A percentile compares a stretch with the other conserved stretches of the same genome.
Conservation (phyloP, 2,888 invertebrate species). For the Pterobdella sp. region DNA sequence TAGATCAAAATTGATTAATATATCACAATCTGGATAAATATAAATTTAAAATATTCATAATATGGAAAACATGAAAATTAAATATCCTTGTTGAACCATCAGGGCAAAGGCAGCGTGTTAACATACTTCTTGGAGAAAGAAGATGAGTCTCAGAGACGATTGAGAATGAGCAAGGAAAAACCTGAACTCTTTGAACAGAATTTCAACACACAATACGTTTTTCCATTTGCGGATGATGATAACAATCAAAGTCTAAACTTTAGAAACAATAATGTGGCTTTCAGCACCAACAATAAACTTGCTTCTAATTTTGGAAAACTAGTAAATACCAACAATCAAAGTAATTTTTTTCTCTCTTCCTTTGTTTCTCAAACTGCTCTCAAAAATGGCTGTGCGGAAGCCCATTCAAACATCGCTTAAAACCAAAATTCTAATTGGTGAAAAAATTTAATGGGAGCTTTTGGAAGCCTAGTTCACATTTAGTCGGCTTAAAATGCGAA, state of each 20-base stretch:
- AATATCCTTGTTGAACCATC: conserved; percentile 17
- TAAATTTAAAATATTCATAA: not conserved
- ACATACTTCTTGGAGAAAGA: conserved; percentile 51
- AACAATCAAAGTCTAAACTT: not conserved
- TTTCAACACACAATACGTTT: not conserved
- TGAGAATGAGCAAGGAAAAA: conserved; percentile 33
- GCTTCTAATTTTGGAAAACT: no score
- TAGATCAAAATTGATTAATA: no score
- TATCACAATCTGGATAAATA: no score
- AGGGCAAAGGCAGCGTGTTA: conserved; percentile 52
- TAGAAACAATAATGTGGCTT: not conserved
- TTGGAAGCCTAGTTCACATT: no score
- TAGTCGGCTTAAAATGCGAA: no score
- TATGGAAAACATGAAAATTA: not conserved
- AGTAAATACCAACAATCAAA: conserved; percentile 14
- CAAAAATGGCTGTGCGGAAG: conserved; percentile 1
- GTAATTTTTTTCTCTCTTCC: not conserved
- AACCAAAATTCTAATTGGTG: no score
- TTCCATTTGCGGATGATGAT: conserved; percentile 19
- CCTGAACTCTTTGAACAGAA: conserved; percentile 28
- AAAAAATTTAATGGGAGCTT: no score
- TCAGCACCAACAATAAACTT: conserved; percentile 16
- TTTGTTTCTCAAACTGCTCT: not conserved
- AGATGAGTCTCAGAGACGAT: conserved; percentile 34
- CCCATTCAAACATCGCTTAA: not conserved